Percentiles rank a stretch among this genome's conserved stretches.
These are phyloP conservation scores for Cephus cinctus DNA, from an alignment of 1,140 invertebrate species.

Conservation along the genomic window DNA sequence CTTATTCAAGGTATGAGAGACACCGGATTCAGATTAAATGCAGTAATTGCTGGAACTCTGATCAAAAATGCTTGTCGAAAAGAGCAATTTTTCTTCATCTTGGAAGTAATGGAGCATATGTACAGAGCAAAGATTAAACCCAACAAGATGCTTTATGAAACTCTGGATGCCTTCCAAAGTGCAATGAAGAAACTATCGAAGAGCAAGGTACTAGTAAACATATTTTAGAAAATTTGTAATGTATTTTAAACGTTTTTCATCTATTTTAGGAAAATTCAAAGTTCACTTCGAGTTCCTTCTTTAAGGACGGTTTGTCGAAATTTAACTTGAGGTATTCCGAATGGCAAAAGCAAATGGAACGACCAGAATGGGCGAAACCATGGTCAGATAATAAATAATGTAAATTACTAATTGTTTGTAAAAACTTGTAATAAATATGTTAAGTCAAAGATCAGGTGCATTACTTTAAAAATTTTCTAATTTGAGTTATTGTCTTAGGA, in stretches of 20 bases:
- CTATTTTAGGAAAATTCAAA: slow-evolving; percentile 7
- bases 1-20: slow-evolving; percentile 71
- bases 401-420: no score
- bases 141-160: slow-evolving; percentile 58
- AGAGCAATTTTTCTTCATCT: slow-evolving; percentile 65
- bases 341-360: slow-evolving; percentile 21
- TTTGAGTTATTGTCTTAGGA: no score
- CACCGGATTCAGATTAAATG: slow-evolving; percentile 67
- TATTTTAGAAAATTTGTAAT: neutral
- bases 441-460: neutral
- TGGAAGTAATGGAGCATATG: slow-evolving; percentile 67
- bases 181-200: slow-evolving; percentile 55
- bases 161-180: slow-evolving; percentile 57
- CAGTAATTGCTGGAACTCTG: slow-evolving; percentile 70
- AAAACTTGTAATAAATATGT: neutral
- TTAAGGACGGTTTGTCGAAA: slow-evolving; percentile 23
- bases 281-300: slow-evolving; percentile 4
- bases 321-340: slow-evolving; percentile 26
- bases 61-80: slow-evolving; percentile 61
- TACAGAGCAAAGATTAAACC: slow-evolving; percentile 61
- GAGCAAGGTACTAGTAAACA: slow-evolving; percentile 48
- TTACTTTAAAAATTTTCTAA: no score
- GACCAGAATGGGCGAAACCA: no score
- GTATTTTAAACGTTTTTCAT: neutral
- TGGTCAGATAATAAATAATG: no score